These are phyloP conservation scores for Fregata magnificens DNA, from an alignment of 2,113 vertebrate species.

Conservation along the genomic window DNA sequence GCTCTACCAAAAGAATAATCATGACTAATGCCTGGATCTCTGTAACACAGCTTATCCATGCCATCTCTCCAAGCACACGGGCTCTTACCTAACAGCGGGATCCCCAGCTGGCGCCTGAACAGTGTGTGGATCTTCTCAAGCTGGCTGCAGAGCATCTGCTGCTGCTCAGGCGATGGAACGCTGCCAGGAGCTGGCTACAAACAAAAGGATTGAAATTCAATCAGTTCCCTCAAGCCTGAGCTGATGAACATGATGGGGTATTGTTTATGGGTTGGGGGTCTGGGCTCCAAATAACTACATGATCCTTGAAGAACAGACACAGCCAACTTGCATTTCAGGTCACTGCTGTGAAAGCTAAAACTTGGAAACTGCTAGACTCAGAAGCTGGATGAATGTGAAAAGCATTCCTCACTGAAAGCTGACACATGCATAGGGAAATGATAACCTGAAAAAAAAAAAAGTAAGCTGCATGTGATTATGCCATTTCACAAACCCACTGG, in stretches of 20 bases:
- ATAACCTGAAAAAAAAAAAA: not conserved
- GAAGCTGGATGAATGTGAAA: not conserved
- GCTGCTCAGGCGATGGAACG: constrained; percentile 83
- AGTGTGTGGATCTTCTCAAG: constrained; percentile 89
- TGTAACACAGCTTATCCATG: fast-evolving
- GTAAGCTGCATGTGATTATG: not conserved
- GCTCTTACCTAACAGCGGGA: constrained; percentile 89
- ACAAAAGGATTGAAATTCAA: not conserved
- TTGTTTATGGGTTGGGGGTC: not conserved
- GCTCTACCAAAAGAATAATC: not conserved
- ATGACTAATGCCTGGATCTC: not conserved
- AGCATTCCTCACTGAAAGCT: not conserved
- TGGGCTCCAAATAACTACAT: fast-evolving
- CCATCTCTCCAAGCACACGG: fast-evolving
- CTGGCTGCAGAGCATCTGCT: constrained; percentile 87
- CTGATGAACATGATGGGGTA: not conserved
- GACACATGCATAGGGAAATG: not conserved
- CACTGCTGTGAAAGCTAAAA: not conserved
- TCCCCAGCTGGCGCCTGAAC: constrained; percentile 90
- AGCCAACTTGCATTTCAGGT: not conserved
- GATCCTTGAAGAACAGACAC: not conserved
- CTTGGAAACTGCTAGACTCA: not conserved
- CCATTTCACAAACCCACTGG: not conserved
- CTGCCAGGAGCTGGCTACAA: constrained; percentile 87
- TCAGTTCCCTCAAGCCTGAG: not conserved